A percentile compares a stretch with the other conserved stretches of the same genome.
These are phyloP conservation scores for Pterobdella sp. DNA, from an alignment of 2,888 invertebrate genomes.

Conservation along the genomic window DNA sequence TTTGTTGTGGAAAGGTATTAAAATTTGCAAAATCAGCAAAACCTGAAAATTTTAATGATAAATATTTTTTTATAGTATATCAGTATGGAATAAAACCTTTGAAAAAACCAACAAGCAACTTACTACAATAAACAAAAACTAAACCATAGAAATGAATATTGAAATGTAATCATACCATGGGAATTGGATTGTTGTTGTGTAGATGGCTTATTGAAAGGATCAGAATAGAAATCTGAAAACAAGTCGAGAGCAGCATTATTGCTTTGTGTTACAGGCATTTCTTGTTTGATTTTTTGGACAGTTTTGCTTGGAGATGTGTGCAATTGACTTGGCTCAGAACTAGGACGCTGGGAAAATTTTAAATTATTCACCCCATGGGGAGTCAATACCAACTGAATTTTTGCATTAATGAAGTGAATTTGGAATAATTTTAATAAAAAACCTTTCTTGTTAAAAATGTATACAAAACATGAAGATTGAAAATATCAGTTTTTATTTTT, in stretches of 20 bases:
- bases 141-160: not conserved
- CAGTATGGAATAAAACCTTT: too few species aligned
- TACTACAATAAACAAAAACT: constrained; percentile 34
- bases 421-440: too few species aligned
- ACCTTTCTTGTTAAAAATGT: too few species aligned
- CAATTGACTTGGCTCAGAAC: constrained; percentile 18
- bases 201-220: constrained; percentile 46
- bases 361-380: too few species aligned
- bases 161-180: not conserved
- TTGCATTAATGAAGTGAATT: too few species aligned
- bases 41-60: constrained; percentile 40
- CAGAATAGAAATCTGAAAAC: constrained; percentile 48
- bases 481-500: too few species aligned
- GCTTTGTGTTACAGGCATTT: constrained; percentile 27
- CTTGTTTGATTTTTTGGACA: not conserved
- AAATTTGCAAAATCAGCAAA: constrained; percentile 52
- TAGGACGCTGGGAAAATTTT: constrained; percentile 19
- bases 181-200: constrained; percentile 38
- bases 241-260: constrained; percentile 42
- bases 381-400: too few species aligned
- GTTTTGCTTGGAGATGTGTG: constrained; percentile 42
- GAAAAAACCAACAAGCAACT: not conserved
- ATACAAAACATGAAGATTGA: too few species aligned
- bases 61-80: not conserved
- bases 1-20: constrained; percentile 20